Percentiles rank a stretch among this genome's conserved stretches.
These are phyloP conservation scores for Agrotis clavis DNA, from an alignment of 2,888 invertebrate genomes.

Conservation along the genomic window DNA sequence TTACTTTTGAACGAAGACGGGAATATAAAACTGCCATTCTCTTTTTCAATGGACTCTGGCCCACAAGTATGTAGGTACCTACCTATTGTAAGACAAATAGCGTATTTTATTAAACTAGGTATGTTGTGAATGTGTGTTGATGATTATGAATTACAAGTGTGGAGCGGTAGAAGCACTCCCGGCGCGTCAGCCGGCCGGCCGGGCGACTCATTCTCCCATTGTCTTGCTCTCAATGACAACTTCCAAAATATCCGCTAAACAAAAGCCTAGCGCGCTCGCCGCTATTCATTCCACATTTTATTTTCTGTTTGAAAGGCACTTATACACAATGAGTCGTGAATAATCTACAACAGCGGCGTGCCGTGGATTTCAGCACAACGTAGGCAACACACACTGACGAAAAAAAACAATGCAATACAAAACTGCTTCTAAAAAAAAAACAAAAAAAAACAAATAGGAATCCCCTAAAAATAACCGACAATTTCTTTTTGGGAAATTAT, in stretches of 20 bases:
- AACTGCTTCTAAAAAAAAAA: too few species aligned
- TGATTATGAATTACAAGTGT: slow-evolving; percentile 43
- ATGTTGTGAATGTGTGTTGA: slow-evolving; percentile 14
- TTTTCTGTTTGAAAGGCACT: slow-evolving; percentile 83
- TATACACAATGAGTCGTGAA: slow-evolving; percentile 86
- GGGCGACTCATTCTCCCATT: slow-evolving; percentile 68
- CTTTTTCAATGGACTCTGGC: slow-evolving; percentile 17
- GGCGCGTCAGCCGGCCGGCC: not conserved
- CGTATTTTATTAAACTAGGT: slow-evolving; percentile 41
- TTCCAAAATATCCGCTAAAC: slow-evolving; percentile 82
- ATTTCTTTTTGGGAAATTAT: too few species aligned
- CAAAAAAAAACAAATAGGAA: too few species aligned
- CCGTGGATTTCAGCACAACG: too few species aligned
- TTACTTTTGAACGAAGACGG: too few species aligned
- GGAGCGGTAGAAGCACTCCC: slow-evolving; percentile 60
- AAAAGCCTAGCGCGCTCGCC: slow-evolving; percentile 74
- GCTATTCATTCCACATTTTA: slow-evolving; percentile 83
- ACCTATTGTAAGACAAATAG: slow-evolving; percentile 35
- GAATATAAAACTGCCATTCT: not conserved
- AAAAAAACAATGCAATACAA: too few species aligned
- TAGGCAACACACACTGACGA: too few species aligned
- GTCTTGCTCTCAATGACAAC: slow-evolving; percentile 79
- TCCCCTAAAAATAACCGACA: too few species aligned
- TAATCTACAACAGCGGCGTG: slow-evolving; percentile 84
- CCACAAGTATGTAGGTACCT: slow-evolving; percentile 3